Percentiles rank a stretch among this genome's conserved stretches.
Conservation (phyloP, 1,140 invertebrate genomes). For the Colletes latitarsis region DNA sequence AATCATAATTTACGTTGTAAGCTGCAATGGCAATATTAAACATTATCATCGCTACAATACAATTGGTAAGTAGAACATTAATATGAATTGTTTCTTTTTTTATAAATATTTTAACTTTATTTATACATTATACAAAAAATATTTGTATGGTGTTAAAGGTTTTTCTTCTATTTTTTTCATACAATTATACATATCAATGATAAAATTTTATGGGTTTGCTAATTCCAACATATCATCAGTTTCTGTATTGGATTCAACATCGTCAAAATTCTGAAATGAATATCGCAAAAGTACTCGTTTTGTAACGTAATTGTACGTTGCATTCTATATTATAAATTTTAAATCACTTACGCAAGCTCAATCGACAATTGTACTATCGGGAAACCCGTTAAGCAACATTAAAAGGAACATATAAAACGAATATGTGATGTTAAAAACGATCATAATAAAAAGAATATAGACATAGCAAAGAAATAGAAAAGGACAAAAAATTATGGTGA, state of each 20-base stretch:
- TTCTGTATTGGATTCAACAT: conserved; percentile 20
- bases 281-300: neutral
- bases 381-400: conserved; percentile 27
- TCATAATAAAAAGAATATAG: conserved; percentile 38
- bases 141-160: neutral
- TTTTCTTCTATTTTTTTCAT: neutral
- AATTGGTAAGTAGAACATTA: conserved; percentile 3
- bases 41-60: neutral
- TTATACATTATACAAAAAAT: neutral
- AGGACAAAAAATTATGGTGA: conserved; percentile 44
- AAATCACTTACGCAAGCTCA: conserved; percentile 10
- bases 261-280: conserved; percentile 38
- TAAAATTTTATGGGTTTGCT: neutral
- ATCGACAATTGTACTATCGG: conserved; percentile 36
- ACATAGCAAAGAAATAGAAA: conserved; percentile 41
- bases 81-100: neutral
- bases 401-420: conserved; percentile 38
- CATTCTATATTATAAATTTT: neutral
- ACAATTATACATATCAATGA: neutral
- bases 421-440: conserved; percentile 35
- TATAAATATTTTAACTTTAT: neutral
- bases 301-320: neutral
- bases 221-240: neutral
- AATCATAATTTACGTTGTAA: no score
- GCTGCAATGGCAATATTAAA: neutral